Evolutionary conservation across 2,888 invertebrate species (phyloP).

Genomic region (Netelia fuscicornis): DNA sequence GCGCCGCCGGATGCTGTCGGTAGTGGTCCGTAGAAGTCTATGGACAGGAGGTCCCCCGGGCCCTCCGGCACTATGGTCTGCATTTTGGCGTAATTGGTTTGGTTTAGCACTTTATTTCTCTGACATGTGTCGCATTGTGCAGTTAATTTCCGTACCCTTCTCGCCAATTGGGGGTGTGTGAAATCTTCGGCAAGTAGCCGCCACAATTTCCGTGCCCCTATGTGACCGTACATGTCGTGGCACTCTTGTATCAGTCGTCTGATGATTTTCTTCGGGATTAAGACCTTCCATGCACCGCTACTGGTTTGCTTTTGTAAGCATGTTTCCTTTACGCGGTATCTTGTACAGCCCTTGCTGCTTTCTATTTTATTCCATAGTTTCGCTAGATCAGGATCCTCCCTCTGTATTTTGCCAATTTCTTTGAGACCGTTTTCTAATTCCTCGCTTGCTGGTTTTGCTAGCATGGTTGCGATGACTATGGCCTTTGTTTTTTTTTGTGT

Average conservation of each 20-base stretch:
- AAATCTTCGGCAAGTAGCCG: conserved; percentile 8
- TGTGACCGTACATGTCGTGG: conserved; percentile 18
- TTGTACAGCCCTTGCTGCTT: too few relatives aligned
- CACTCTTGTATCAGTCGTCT: not conserved
- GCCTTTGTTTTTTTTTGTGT: not conserved
- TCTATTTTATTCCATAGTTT: too few relatives aligned
- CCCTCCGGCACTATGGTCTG: conserved; percentile 2
- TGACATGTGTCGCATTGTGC: conserved; percentile 10
- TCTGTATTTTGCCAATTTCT: too few relatives aligned
- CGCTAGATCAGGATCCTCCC: too few relatives aligned
- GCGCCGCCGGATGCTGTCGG: not conserved
- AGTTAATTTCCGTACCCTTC: not conserved
- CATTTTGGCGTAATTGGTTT: not conserved
- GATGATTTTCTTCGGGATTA: not conserved
- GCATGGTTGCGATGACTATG: conserved; percentile 4
- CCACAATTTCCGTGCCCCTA: conserved; percentile 7
- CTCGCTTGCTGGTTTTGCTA: not conserved
- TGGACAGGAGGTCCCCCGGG: conserved; percentile 12
- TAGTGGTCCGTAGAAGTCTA: conserved; percentile 16
- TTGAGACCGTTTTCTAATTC: too few relatives aligned
- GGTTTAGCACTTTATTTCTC: not conserved
- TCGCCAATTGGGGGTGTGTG: not conserved
- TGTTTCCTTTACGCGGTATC: not conserved
- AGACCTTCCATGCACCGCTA: not conserved
- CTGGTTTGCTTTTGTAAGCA: too few relatives aligned